Percentiles rank a stretch among this genome's conserved stretches.
Evolutionary conservation across 2,797 vertebrate species (phyloP).

Genomic region (Petrocephalus sullivani): DNA sequence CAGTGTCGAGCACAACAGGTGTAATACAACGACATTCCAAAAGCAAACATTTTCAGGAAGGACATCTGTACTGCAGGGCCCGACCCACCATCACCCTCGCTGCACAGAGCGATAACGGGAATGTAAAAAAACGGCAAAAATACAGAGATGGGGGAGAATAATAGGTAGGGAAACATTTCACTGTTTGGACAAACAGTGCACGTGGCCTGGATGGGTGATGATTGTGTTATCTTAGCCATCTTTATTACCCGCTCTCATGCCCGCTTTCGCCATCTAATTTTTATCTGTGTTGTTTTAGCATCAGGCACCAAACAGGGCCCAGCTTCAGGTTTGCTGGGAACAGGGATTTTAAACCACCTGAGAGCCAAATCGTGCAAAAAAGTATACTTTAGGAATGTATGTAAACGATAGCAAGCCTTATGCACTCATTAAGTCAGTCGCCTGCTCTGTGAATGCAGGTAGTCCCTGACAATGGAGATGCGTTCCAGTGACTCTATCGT

Average conservation of each 20-base stretch:
- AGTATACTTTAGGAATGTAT: not conserved
- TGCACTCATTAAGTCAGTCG: not conserved
- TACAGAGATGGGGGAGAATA: slow-evolving; percentile 4
- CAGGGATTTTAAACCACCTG: not conserved
- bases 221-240: slow-evolving; percentile 45
- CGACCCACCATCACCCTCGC: slow-evolving; percentile 34
- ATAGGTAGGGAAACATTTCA: slow-evolving; percentile 39
- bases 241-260: slow-evolving; percentile 28
- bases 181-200: slow-evolving; percentile 52
- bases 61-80: not conserved
- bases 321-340: not conserved
- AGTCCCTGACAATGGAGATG: no score
- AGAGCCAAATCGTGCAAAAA: not conserved
- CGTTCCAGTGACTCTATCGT: no score
- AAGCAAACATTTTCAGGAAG: slow-evolving; percentile 54
- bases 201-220: slow-evolving; percentile 22
- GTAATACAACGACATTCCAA: slow-evolving; percentile 32
- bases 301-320: not conserved
- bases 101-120: slow-evolving; percentile 52
- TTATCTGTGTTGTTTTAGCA: slow-evolving; percentile 53
- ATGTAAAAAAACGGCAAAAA: slow-evolving; percentile 40
- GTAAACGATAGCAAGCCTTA: not conserved
- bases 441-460: not conserved
- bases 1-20: slow-evolving; percentile 33
- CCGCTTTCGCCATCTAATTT: not conserved